A percentile compares a stretch with the other conserved stretches of the same genome.
phyloP scores from a whole-genome alignment of 2,888 invertebrate species.

The Villa cingulata region DNA sequence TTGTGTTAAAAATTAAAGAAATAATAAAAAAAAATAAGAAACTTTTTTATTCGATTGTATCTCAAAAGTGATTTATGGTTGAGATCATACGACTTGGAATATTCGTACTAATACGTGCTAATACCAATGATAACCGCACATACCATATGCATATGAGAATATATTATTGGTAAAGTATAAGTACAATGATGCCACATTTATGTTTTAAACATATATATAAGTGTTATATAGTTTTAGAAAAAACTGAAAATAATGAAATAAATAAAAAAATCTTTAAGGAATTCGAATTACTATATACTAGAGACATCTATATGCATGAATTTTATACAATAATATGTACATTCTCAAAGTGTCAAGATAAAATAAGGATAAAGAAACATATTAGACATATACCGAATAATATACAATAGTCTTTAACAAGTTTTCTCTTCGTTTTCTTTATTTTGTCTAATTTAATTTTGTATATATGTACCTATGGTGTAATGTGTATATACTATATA shows the following conservation, averaged over 20 bases:
- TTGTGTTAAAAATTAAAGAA: slow-evolving; percentile 7
- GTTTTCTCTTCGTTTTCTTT: slow-evolving; percentile 1
- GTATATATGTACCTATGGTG: background rate
- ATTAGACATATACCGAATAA: slow-evolving; percentile 1
- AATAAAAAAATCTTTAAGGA: background rate
- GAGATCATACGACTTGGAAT: slow-evolving; percentile 5
- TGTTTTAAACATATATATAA: too few species aligned
- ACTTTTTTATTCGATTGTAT: slow-evolving; percentile 14
- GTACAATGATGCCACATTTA: background rate
- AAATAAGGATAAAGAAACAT: slow-evolving; percentile 6
- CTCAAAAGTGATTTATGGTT: slow-evolving; percentile 12
- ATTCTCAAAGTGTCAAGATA: background rate
- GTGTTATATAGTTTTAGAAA: too few species aligned
- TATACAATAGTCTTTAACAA: slow-evolving; percentile 4
- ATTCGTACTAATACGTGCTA: too few species aligned
- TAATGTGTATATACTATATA: background rate
- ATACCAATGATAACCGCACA: background rate
- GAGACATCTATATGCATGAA: too few species aligned
- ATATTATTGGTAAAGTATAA: slow-evolving; percentile 1
- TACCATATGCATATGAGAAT: background rate
- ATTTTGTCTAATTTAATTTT: slow-evolving; percentile 3
- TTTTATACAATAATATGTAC: too few species aligned
- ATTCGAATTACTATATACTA: too few species aligned
- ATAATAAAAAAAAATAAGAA: slow-evolving; percentile 1
- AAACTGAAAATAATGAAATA: background rate